These are phyloP conservation scores for Clostera curtula DNA, from an alignment of 2,888 invertebrate genomes.

Conservation along the genomic window DNA sequence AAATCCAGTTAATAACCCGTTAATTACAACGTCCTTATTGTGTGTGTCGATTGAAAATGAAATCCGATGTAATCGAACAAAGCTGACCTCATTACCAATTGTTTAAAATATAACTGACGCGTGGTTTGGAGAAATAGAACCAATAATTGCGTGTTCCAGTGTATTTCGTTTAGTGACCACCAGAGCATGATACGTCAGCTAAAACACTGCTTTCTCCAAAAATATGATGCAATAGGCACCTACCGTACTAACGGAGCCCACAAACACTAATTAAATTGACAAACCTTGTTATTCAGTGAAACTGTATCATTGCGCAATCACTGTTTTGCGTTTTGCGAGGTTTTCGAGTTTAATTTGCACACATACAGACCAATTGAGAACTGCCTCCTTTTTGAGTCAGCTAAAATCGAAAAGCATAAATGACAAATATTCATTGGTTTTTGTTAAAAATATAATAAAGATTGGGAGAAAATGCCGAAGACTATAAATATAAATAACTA, in stretches of 20 bases:
- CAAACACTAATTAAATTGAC: constrained; percentile 27
- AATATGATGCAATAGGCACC: constrained; percentile 26
- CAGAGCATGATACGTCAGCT: constrained; percentile 14
- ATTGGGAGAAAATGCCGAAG: too few species aligned
- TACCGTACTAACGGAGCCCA: constrained; percentile 6
- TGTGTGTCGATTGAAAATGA: too few species aligned
- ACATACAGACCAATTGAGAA: too few species aligned
- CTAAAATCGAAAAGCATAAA: too few species aligned
- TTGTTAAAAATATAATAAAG: too few species aligned
- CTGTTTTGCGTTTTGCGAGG: constrained; percentile 6
- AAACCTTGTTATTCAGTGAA: constrained; percentile 19
- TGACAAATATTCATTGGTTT: too few species aligned
- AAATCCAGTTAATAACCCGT: too few species aligned
- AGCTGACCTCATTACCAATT: background rate
- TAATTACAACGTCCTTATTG: too few species aligned
- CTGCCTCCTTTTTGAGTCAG: too few species aligned
- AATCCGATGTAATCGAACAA: too few species aligned
- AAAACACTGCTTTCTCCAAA: constrained; percentile 30
- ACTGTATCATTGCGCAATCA: constrained; percentile 22
- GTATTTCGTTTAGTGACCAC: constrained; percentile 17
- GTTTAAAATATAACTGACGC: background rate
- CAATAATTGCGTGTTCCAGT: constrained; percentile 12
- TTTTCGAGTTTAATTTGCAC: constrained; percentile 4
- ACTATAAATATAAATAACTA: too few species aligned
- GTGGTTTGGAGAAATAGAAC: constrained; percentile 3